These are phyloP conservation scores for Drosophila baimaii DNA, from an alignment of 1,140 invertebrate genomes.

Conservation along the genomic window DNA sequence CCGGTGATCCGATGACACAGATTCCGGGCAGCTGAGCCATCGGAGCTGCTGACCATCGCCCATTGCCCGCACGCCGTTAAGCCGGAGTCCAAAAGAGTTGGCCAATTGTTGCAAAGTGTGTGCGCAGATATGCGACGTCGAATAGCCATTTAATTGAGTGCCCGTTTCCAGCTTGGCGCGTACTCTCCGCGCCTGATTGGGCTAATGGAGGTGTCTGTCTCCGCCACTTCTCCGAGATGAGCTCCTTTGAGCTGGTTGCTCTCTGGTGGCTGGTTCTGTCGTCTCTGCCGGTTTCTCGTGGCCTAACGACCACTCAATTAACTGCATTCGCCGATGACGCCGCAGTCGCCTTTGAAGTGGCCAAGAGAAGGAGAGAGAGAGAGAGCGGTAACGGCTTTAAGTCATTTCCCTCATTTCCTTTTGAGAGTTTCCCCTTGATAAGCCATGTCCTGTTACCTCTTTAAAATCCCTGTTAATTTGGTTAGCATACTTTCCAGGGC, in stretches of 20 bases:
- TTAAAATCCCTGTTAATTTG: background rate
- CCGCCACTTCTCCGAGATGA: conserved; percentile 14
- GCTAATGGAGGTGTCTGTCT: conserved; percentile 61
- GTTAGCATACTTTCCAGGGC: conserved; percentile 3
- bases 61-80: too few species aligned
- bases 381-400: conserved; percentile 32
- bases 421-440: conserved; percentile 2
- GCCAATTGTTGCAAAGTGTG: conserved; percentile 46
- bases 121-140: conserved; percentile 16
- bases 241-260: conserved; percentile 27
- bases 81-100: conserved; percentile 34
- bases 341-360: conserved; percentile 49
- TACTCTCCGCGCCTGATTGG: conserved; percentile 47
- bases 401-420: conserved; percentile 21
- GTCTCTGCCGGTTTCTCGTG: conserved; percentile 7
- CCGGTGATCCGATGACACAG: conserved; percentile 60
- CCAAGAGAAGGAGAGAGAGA: too few species aligned
- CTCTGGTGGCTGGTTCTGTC: background rate
- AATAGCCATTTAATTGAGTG: conserved; percentile 63
- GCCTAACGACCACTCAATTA: conserved; percentile 63
- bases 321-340: conserved; percentile 53
- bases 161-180: conserved; percentile 29
- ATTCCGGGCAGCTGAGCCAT: conserved; percentile 40
- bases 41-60: conserved; percentile 13
- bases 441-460: background rate